Conservation (phyloP, 2,113 vertebrate species). For the Pseudopipra pipra region DNA sequence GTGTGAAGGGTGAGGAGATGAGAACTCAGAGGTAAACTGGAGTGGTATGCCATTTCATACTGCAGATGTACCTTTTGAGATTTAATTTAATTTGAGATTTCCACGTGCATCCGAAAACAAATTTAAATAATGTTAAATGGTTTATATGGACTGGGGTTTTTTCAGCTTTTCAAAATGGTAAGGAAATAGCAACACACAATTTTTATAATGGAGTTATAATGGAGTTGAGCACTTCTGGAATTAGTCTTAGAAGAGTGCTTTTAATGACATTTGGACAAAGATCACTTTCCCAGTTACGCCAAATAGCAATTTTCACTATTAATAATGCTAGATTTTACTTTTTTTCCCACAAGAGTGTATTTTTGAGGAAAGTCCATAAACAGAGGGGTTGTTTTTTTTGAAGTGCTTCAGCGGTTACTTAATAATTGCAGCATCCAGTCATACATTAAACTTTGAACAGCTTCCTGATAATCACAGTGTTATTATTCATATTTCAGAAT, state of each 20-base stretch:
- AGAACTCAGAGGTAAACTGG: not conserved
- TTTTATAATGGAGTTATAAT: not conserved
- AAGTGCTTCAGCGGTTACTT: not conserved
- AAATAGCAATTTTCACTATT: not conserved
- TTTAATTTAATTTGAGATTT: not conserved
- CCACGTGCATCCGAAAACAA: not conserved
- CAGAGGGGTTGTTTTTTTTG: not conserved
- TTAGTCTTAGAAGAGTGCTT: not conserved
- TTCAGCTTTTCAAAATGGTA: not conserved
- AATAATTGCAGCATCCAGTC: not conserved
- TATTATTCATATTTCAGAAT: not conserved
- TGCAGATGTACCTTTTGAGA: not conserved
- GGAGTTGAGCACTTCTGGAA: not conserved
- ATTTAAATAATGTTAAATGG: not conserved
- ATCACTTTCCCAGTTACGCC: not conserved
- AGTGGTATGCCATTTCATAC: not conserved
- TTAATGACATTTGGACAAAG: not conserved
- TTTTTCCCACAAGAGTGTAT: not conserved
- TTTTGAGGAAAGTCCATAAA: not conserved
- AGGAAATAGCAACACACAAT: not conserved
- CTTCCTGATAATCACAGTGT: not conserved
- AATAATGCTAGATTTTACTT: not conserved
- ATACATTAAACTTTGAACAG: not conserved
- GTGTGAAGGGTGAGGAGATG: not conserved
- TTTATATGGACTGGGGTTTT: not conserved